These are phyloP conservation scores for Thyatira batis DNA, from an alignment of 2,888 invertebrate species.

Conservation along the genomic window DNA sequence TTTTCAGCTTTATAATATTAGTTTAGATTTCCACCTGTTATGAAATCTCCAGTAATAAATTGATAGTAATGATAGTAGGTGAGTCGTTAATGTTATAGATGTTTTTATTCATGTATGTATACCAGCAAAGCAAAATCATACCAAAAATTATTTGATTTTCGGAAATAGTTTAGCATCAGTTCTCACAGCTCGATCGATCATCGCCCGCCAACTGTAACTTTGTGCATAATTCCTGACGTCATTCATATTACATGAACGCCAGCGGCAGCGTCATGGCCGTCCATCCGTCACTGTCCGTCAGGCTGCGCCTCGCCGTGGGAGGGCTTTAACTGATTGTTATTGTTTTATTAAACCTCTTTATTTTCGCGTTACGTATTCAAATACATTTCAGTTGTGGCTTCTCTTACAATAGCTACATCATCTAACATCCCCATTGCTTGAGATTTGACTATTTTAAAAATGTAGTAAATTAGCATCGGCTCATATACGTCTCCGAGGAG, in stretches of 20 bases:
- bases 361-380: neutral
- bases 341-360: neutral
- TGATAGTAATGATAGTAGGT: too few species aligned
- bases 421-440: neutral
- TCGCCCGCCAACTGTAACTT: slow-evolving; percentile 15
- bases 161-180: slow-evolving; percentile 5
- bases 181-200: slow-evolving; percentile 22
- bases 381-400: too few species aligned
- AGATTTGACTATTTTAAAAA: too few species aligned
- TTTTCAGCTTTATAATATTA: too few species aligned
- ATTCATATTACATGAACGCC: slow-evolving; percentile 34
- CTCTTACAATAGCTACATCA: neutral
- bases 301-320: slow-evolving; percentile 7
- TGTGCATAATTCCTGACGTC: slow-evolving; percentile 31
- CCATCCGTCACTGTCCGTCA: slow-evolving; percentile 34
- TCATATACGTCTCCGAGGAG: too few species aligned
- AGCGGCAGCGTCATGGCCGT: slow-evolving; percentile 23
- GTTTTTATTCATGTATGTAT: too few species aligned
- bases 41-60: too few species aligned
- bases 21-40: too few species aligned
- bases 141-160: neutral
- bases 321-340: slow-evolving; percentile 27
- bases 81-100: too few species aligned
- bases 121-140: neutral
- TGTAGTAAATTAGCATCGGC: too few species aligned